Evolutionary conservation across 2,888 invertebrate genomes (phyloP).

Genomic region (Platycheirus rosarum): DNA sequence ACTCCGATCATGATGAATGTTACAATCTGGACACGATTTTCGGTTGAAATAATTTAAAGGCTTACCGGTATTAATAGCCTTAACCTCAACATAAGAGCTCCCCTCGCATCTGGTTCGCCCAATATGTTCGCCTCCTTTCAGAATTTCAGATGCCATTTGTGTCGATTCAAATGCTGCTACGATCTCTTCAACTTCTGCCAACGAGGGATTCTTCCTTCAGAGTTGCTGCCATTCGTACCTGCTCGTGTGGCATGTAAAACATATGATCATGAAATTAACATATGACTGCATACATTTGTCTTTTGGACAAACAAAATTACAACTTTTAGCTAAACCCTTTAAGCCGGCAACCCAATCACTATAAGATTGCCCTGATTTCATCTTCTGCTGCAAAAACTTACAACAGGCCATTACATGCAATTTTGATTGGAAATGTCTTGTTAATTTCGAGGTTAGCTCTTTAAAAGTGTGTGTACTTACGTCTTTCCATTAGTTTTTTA

Average conservation of each 20-base stretch:
- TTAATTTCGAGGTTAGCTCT: conserved; percentile 7
- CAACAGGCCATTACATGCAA: conserved; percentile 40
- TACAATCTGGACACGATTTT: neutral
- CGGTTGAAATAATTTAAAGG: neutral
- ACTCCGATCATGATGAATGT: neutral
- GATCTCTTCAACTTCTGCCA: neutral
- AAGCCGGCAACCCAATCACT: conserved; percentile 56
- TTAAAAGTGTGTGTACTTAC: conserved; percentile 16
- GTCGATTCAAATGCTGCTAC: neutral
- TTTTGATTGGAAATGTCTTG: conserved; percentile 14
- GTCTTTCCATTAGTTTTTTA: conserved; percentile 10
- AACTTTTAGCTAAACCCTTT: conserved; percentile 47
- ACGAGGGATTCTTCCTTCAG: neutral
- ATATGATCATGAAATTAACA: too few species aligned
- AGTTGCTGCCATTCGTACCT: conserved; percentile 46
- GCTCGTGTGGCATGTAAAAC: conserved; percentile 23
- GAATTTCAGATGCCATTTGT: neutral
- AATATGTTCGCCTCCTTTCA: neutral
- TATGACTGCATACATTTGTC: conserved; percentile 41
- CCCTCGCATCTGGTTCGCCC: neutral
- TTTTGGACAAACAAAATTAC: conserved; percentile 36
- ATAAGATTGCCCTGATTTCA: conserved; percentile 25
- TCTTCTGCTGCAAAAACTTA: conserved; percentile 39
- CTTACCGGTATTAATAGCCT: neutral
- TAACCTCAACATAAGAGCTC: neutral